Evolutionary conservation across 2,797 vertebrate genomes (phyloP).

Genomic region (Phataginus tricuspis): DNA sequence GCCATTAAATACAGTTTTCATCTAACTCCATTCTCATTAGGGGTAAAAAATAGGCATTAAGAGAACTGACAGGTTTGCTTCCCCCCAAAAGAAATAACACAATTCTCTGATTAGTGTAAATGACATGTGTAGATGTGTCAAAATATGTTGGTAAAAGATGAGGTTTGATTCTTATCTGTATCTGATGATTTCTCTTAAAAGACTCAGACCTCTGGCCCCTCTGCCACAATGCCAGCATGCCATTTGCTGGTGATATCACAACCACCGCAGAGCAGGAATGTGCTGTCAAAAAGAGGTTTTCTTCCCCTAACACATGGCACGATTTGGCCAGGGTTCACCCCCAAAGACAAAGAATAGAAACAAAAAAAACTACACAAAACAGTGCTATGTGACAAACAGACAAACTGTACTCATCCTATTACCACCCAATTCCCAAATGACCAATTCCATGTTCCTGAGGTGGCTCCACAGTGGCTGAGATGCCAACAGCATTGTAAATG

Average conservation of each 20-base stretch:
- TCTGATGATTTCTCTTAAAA: background rate
- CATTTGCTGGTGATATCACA: conserved; percentile 64
- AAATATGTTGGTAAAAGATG: background rate
- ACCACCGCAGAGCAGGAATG: conserved; percentile 64
- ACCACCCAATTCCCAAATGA: conserved; percentile 63
- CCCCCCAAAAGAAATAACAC: conserved; percentile 5
- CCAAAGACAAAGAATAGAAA: conserved; percentile 67
- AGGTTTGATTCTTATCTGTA: background rate
- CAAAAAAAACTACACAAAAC: conserved; percentile 58
- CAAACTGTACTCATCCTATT: conserved; percentile 62
- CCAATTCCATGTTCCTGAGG: conserved; percentile 62
- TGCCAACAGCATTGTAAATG: conserved; percentile 65
- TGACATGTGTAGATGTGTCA: background rate
- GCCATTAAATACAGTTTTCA: conserved; percentile 35
- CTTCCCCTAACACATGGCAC: conserved; percentile 19
- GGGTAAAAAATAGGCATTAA: conserved; percentile 47
- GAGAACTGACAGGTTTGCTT: conserved; percentile 9
- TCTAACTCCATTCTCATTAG: conserved; percentile 23
- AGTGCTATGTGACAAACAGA: conserved; percentile 58
- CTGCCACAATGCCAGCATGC: conserved; percentile 63
- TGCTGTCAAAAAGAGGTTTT: conserved; percentile 39
- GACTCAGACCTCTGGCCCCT: conserved; percentile 49
- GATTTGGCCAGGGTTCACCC: conserved; percentile 45
- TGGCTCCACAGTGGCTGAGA: conserved; percentile 61
- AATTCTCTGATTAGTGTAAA: background rate